Conservation (phyloP, 2,888 invertebrate species). For the Achlya flavicornis region DNA sequence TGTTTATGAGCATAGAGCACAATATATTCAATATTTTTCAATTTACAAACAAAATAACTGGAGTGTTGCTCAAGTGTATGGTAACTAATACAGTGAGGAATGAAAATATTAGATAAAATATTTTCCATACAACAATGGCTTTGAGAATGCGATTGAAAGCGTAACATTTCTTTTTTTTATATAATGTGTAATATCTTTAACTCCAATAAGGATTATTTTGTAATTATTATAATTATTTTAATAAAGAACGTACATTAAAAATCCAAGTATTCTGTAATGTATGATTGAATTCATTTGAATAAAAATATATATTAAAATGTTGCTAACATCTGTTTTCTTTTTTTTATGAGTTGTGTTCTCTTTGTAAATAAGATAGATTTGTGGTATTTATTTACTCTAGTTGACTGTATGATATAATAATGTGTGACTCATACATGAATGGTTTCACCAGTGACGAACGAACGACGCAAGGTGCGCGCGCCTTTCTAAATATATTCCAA, state of each 20-base stretch:
- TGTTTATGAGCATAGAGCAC: slow-evolving; percentile 71
- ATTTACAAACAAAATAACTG: slow-evolving; percentile 50
- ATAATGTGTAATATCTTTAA: slow-evolving; percentile 72
- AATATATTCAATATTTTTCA: slow-evolving; percentile 69
- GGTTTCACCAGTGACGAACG: neutral
- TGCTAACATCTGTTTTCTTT: slow-evolving; percentile 76
- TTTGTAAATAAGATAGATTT: neutral
- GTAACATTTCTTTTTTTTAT: slow-evolving; percentile 46
- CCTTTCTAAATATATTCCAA: slow-evolving; percentile 18
- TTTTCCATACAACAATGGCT: slow-evolving; percentile 69
- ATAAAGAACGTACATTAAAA: slow-evolving; percentile 77
- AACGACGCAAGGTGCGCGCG: slow-evolving; percentile 15
- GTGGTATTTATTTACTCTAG: neutral
- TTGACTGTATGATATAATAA: neutral
- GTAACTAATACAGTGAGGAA: slow-evolving; percentile 46
- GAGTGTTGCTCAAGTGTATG: slow-evolving; percentile 71
- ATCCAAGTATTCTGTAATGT: slow-evolving; percentile 81
- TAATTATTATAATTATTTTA: slow-evolving; percentile 82
- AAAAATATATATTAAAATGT: slow-evolving; percentile 85
- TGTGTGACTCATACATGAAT: neutral
- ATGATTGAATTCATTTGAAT: slow-evolving; percentile 84
- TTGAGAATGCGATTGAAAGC: slow-evolving; percentile 66
- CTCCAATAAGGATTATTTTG: slow-evolving; percentile 80
- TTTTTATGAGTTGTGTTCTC: slow-evolving; percentile 33
- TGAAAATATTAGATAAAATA: slow-evolving; percentile 57